Evolutionary conservation across 2,888 invertebrate species (phyloP), one percentile per base, ranked within the genome.

Genomic region (Drosophila robusta): DNA sequence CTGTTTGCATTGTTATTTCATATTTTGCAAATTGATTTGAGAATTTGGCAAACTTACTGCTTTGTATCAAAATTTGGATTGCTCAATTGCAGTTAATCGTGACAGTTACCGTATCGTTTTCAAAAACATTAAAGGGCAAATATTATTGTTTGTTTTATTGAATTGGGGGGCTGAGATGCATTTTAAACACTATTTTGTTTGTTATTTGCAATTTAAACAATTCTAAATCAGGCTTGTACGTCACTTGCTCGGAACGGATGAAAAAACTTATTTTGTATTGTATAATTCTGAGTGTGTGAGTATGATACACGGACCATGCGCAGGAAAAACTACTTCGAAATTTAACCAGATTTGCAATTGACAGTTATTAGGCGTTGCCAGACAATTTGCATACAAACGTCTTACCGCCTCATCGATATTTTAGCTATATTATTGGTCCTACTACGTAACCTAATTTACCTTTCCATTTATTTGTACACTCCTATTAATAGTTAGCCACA

Each of bases 251-350:
- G 18, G 50, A 63, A 44, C 42, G 36, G 45, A 62, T 65, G 75
- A 75, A 82, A 73, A 85, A 73, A 29, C 58, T 62, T 68, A 77
- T 83, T 80, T 80, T 71, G 71, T 78, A 85, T 87, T 81, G 82
- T 84, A 84, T 87, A 88, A 84, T 87, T 87, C 55, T 29, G 45
- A 38, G 11, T 60, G 56, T 60, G 34, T 57, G 60, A 42, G 58
- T 46, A 36, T 38, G 12, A 24, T 55, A 14, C 29, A 46, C 12
- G 4, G 45, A 12, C 45, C 77, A 71, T 63, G 75, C 76, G 75
- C 76, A 55, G 18, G 22, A 49, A 51, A 46, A 52, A 8, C n/a
- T 26, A n/a, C 7, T 14, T 18, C n/a, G 24, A 18, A 39, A 22
- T 14, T 44, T 22, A 45, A 34, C 24, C 18, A 9, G 52, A 32